Conservation (phyloP, 1,140 invertebrate species). For the Pectinophora gossypiella region DNA sequence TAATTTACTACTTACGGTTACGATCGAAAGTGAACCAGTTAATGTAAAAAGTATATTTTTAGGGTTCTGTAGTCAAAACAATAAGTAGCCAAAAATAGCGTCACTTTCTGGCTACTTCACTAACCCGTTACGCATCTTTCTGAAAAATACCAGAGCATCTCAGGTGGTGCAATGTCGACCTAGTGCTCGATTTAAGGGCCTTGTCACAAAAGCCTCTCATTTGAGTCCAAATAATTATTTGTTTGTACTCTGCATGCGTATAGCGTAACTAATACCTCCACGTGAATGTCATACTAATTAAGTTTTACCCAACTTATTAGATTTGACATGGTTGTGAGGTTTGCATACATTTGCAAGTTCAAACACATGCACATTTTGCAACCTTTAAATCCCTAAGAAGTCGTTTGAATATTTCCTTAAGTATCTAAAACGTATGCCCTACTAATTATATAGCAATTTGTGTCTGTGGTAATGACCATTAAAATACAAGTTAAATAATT, state of each 20-base stretch:
- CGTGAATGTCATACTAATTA: conserved; percentile 1
- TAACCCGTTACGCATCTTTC: no score
- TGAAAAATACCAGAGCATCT: background rate
- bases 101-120: no score
- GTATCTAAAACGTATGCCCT: no score
- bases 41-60: no score
- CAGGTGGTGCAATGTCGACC: background rate
- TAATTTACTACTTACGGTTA: no score
- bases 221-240: background rate
- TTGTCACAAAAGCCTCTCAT: background rate
- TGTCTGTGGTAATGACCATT: no score
- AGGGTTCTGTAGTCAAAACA: no score
- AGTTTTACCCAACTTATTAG: background rate
- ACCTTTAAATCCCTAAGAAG: background rate
- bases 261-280: background rate
- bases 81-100: no score
- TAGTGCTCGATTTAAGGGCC: conserved; percentile 5
- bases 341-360: background rate
- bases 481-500: no score
- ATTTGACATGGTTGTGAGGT: background rate
- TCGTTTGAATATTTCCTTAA: no score
- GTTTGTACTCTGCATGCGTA: background rate
- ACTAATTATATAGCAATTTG: no score
- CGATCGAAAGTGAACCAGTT: no score
- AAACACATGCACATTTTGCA: background rate